Conservation (phyloP, 92 coral and sea anemone genomes). For the Diadumene lineata region DNA sequence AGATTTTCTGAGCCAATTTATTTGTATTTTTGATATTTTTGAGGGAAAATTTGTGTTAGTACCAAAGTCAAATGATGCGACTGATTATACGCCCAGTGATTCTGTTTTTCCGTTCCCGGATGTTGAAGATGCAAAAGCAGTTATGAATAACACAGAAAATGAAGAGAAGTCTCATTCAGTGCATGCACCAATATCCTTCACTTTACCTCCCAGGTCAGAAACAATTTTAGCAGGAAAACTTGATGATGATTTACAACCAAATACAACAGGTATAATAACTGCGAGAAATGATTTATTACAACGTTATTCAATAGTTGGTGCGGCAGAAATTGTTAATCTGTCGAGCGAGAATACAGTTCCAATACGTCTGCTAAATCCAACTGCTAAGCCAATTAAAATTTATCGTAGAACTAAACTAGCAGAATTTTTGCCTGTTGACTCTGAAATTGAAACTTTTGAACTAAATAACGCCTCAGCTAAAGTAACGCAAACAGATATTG, state of each 20-base stretch:
- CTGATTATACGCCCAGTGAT: no score
- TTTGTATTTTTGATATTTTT: slow-evolving; percentile 13
- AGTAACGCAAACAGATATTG: not conserved
- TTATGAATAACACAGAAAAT: slow-evolving; percentile 10
- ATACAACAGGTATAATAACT: slow-evolving; percentile 30
- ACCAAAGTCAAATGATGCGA: slow-evolving; percentile 1
- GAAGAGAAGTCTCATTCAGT: slow-evolving; percentile 15
- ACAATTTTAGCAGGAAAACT: slow-evolving; percentile 32
- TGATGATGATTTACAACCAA: slow-evolving; percentile 5
- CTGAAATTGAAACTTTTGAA: slow-evolving; percentile 31
- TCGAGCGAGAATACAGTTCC: slow-evolving; percentile 34
- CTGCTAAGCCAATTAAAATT: slow-evolving; percentile 29
- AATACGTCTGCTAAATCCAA: slow-evolving; percentile 39
- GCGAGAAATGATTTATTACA: slow-evolving; percentile 25
- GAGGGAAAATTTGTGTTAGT: not conserved
- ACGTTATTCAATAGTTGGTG: slow-evolving; percentile 25
- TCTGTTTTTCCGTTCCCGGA: slow-evolving; percentile 2
- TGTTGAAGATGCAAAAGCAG: not conserved
- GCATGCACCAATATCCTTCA: slow-evolving; percentile 36
- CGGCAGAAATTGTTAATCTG: slow-evolving; percentile 29
- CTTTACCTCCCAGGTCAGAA: slow-evolving; percentile 39
- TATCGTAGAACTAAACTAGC: slow-evolving; percentile 38
- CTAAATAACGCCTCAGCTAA: not conserved
- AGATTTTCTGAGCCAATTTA: slow-evolving; percentile 29
- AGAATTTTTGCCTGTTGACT: not conserved